Conservation (phyloP, 2,888 invertebrate species). For the Agelastica alni region DNA sequence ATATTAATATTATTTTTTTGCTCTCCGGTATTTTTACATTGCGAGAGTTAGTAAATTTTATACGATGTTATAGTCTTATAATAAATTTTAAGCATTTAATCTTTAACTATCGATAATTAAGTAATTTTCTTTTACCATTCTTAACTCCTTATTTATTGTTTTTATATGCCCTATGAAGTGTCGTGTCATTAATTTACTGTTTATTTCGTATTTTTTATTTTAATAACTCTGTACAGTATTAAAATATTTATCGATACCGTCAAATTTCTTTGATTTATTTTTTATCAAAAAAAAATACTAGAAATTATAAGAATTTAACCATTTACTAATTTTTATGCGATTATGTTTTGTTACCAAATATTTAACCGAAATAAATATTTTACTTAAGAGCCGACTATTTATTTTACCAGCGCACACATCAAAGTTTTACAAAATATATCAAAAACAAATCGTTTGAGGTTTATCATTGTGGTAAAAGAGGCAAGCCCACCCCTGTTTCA, state of each 20-base stretch:
- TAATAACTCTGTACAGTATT: slow-evolving; percentile 19
- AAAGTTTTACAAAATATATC: too few relatives aligned
- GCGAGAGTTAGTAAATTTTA: slow-evolving; percentile 22
- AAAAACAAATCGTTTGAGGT: too few relatives aligned
- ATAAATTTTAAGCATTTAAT: slow-evolving; percentile 32
- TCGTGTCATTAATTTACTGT: not conserved
- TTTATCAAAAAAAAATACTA: not conserved
- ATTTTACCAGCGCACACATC: too few relatives aligned
- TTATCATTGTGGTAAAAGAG: too few relatives aligned
- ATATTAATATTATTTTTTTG: not conserved
- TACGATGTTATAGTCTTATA: slow-evolving; percentile 20
- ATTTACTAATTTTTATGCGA: slow-evolving; percentile 42
- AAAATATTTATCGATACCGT: slow-evolving; percentile 11
- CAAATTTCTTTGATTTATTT: slow-evolving; percentile 9
- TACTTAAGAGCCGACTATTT: too few relatives aligned
- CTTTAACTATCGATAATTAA: slow-evolving; percentile 13
- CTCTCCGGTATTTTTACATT: not conserved
- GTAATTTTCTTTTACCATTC: slow-evolving; percentile 10
- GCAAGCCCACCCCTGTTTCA: too few relatives aligned
- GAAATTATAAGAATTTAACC: slow-evolving; percentile 27
- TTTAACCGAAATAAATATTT: slow-evolving; percentile 37
- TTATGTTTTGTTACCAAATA: slow-evolving; percentile 55
- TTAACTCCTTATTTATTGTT: slow-evolving; percentile 24
- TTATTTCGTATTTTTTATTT: slow-evolving; percentile 8
- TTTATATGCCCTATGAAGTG: slow-evolving; percentile 3